Evolutionary conservation across 2,888 invertebrate species (phyloP).

Genomic region (Callyntrura guangdongensis): DNA sequence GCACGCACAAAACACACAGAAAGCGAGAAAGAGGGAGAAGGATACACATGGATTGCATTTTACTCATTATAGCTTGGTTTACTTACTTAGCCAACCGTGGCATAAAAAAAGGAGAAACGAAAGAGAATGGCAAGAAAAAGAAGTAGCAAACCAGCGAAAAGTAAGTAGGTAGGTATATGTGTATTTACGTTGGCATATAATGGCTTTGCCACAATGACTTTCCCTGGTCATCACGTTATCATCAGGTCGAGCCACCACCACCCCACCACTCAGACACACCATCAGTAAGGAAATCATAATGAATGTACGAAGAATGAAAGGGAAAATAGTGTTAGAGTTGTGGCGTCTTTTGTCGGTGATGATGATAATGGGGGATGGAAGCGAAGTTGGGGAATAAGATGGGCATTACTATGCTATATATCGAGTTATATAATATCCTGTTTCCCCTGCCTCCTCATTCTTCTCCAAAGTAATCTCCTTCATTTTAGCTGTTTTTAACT

Average conservation of each 20-base stretch:
- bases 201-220: slow-evolving; percentile 72
- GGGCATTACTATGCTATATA: slow-evolving; percentile 32
- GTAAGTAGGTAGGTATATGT: not conserved
- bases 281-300: slow-evolving; percentile 46
- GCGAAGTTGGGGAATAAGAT: not conserved
- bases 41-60: slow-evolving; percentile 49
- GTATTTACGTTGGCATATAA: slow-evolving; percentile 30
- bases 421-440: slow-evolving; percentile 17
- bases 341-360: slow-evolving; percentile 19
- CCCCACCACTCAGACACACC: slow-evolving; percentile 5
- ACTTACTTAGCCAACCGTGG: slow-evolving; percentile 54
- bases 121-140: slow-evolving; percentile 26
- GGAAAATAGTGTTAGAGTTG: slow-evolving; percentile 35
- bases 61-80: slow-evolving; percentile 58
- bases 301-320: slow-evolving; percentile 35
- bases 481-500: slow-evolving; percentile 41
- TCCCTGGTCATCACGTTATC: slow-evolving; percentile 68
- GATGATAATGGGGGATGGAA: too few species aligned
- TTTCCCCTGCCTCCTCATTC: not conserved
- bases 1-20: slow-evolving; percentile 47
- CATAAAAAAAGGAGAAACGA: slow-evolving; percentile 36
- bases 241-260: slow-evolving; percentile 45
- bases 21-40: slow-evolving; percentile 18
- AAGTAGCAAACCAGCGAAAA: not conserved
- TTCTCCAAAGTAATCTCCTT: slow-evolving; percentile 35